Evolutionary conservation across 1,140 invertebrate species (phyloP).

Genomic region (Globodera rostochiensis): DNA sequence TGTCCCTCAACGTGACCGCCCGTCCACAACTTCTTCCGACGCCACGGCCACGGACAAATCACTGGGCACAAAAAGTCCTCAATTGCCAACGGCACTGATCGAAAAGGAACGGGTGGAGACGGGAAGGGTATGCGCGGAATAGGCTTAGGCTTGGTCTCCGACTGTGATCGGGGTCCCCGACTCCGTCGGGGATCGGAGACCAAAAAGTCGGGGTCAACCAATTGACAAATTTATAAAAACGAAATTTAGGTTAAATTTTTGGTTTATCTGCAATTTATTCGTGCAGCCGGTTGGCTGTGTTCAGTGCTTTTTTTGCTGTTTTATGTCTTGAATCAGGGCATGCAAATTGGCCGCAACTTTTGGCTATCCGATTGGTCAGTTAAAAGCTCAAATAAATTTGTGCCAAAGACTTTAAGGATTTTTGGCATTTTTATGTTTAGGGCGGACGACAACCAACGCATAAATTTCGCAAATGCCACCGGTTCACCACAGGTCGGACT

Average conservation of each 20-base stretch:
- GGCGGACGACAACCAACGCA: slow-evolving; percentile 8
- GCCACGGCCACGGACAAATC: background rate
- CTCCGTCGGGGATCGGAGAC: background rate
- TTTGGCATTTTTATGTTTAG: slow-evolving; percentile 1
- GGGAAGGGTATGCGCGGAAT: slow-evolving; percentile 52
- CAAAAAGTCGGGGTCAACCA: background rate
- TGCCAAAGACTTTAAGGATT: background rate
- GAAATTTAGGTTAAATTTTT: slow-evolving; percentile 45
- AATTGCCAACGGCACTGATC: slow-evolving; percentile 27
- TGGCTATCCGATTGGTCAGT: slow-evolving; percentile 58
- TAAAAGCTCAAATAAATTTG: background rate
- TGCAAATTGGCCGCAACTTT: slow-evolving; percentile 57
- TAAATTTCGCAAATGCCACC: background rate
- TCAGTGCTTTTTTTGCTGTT: slow-evolving; percentile 53
- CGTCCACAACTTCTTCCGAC: background rate
- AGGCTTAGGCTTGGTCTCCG: background rate
- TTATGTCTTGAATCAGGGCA: slow-evolving; percentile 42
- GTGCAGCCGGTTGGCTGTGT: slow-evolving; percentile 50
- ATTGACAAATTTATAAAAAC: background rate
- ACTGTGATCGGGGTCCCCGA: background rate
- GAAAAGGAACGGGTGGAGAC: slow-evolving; percentile 59
- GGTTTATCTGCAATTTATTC: slow-evolving; percentile 54
- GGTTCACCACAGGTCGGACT: slow-evolving; percentile 16
- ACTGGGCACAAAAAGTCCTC: background rate
- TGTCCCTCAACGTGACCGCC: background rate